phyloP scores from a whole-genome alignment of 2,113 vertebrate genomes.

The Archocentrus centrarchus region DNA sequence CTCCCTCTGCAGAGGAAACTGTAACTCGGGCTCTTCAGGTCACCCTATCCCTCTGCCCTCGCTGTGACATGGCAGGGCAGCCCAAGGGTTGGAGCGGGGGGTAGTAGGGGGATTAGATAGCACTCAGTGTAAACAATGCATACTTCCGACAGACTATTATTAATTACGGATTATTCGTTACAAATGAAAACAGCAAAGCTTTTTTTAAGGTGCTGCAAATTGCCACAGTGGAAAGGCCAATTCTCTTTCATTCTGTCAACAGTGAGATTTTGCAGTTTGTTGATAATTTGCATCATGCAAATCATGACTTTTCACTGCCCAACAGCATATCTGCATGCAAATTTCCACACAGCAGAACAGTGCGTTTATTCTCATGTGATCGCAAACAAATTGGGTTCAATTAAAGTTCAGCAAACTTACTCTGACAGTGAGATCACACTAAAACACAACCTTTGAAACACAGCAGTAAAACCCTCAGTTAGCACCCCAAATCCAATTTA shows the following conservation, averaged over 20 bases:
- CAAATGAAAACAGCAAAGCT: not conserved
- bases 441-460: not conserved
- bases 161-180: conserved; percentile 12
- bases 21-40: conserved; percentile 37
- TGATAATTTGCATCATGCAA: conserved; percentile 27
- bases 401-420: not conserved
- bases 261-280: not conserved
- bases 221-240: not conserved
- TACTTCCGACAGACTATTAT: not conserved
- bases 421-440: not conserved
- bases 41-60: conserved; percentile 37
- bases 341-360: not conserved
- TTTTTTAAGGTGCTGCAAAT: not conserved
- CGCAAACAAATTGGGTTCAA: conserved; percentile 20
- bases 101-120: conserved; percentile 15
- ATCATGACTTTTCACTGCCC: not conserved
- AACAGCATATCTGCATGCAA: conserved; percentile 25
- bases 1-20: conserved; percentile 49
- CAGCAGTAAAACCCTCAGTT: not conserved
- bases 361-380: not conserved
- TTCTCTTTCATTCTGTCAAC: conserved; percentile 1
- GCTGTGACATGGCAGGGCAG: conserved; percentile 24
- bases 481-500: not conserved
- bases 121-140: conserved; percentile 37
- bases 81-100: accelerated